Evolutionary conservation across 2,797 vertebrate species (phyloP).

Genomic region (Bradypodion pumilum): DNA sequence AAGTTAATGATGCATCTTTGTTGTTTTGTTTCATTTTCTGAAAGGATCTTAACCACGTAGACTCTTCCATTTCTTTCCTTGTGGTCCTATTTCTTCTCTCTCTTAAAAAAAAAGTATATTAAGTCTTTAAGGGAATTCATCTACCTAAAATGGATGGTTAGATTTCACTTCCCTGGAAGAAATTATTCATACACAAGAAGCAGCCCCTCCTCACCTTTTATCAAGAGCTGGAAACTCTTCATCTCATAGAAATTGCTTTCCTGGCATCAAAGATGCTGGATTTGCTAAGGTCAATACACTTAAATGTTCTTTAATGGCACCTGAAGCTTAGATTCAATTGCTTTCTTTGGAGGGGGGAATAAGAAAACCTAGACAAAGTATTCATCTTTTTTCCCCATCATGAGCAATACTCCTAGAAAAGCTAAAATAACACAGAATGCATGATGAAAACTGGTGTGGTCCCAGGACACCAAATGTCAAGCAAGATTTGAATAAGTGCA

Average conservation of each 20-base stretch:
- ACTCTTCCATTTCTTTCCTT: background rate
- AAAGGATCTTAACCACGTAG: background rate
- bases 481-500: background rate
- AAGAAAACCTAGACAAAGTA: constrained; percentile 30
- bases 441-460: background rate
- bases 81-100: constrained; percentile 1
- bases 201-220: constrained; percentile 10
- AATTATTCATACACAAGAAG: constrained; percentile 26
- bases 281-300: constrained; percentile 29
- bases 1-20: background rate
- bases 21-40: constrained; percentile 1
- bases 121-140: constrained; percentile 25
- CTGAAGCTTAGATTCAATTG: constrained; percentile 21
- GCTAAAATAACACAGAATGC: background rate
- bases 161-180: constrained; percentile 32
- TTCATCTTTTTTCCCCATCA: constrained; percentile 32
- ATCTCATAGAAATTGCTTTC: constrained; percentile 38
- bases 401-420: background rate
- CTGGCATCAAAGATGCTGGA: constrained; percentile 34
- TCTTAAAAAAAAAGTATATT: background rate
- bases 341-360: constrained; percentile 35
- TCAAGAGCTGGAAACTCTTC: constrained; percentile 9
- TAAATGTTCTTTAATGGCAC: constrained; percentile 44
- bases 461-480: constrained; percentile 2
- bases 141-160: constrained; percentile 33